Percentiles rank a stretch among this genome's conserved stretches.
These are phyloP conservation scores for Scaptomyza reducta DNA, from an alignment of 2,888 invertebrate species.

Conservation along the genomic window DNA sequence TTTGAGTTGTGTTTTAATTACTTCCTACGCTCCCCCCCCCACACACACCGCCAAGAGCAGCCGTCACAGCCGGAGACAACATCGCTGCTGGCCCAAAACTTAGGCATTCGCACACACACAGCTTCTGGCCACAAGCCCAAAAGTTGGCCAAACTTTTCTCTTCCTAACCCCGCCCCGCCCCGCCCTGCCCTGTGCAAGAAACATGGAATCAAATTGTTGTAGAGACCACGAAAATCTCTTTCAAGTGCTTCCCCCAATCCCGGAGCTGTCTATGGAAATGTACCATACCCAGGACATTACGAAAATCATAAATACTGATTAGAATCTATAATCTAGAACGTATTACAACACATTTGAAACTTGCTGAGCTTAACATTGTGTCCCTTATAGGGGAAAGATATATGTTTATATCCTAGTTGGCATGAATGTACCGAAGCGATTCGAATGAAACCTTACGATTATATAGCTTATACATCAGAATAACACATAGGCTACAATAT, in stretches of 20 bases:
- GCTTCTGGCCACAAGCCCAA: slow-evolving; percentile 57
- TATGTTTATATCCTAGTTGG: no score
- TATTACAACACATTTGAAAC: no score
- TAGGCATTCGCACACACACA: slow-evolving; percentile 42
- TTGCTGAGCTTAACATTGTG: no score
- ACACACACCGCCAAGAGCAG: slow-evolving; percentile 15
- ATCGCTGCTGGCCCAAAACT: slow-evolving; percentile 30
- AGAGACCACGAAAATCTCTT: slow-evolving; percentile 42
- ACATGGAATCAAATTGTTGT: slow-evolving; percentile 43
- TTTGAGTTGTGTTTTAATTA: slow-evolving; percentile 80
- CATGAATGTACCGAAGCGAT: no score
- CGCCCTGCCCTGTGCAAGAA: no score
- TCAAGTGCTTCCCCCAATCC: not conserved
- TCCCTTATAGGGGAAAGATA: no score
- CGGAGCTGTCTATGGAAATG: not conserved
- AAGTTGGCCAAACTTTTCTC: slow-evolving; percentile 46
- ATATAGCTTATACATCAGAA: no score
- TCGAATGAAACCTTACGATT: no score
- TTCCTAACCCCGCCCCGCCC: not conserved
- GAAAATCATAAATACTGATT: no score
- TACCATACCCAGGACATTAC: no score
- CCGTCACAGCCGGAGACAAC: slow-evolving; percentile 47
- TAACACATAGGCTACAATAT: no score
- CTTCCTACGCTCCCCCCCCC: slow-evolving; percentile 54
- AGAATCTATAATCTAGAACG: no score